Evolutionary conservation across 92 coral and sea anemone genomes (phyloP), one percentile per base, ranked within the genome.

Genomic region (Phymanthus crucifer): DNA sequence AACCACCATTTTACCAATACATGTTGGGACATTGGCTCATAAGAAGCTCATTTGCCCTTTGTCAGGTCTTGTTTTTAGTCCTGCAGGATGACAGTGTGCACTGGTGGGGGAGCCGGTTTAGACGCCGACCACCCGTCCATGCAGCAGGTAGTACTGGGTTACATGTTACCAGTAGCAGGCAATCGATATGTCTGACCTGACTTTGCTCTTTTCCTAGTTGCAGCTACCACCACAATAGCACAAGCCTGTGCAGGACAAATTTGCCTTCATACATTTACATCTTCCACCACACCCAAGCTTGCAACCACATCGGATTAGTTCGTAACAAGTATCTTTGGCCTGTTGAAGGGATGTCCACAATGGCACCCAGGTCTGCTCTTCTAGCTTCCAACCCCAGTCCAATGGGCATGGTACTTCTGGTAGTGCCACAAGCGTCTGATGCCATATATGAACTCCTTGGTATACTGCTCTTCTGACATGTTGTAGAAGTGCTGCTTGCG

Each of bases 231-330:
- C 84, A 76, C 93, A 82, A 40, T 89, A 75, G 82, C 93, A 89
- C 36, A 86, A 90, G 40, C 93, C 83, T 38, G 90, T 78, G 85
- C 90, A 86, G 52, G 37, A 73, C 83, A 89, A 72, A 57, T 78
- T 74, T 37, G 85, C 94, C 79, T 87, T 83, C 83, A 66, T 75
- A 74, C 93, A 83, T 70, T 90, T 90, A 78, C 89, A 87, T 47
- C 89, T 71, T 69, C 94, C 90, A n/a, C 78, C 54, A 65, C 94
- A 91, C 40, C 71, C 52, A 56, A 81, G 77, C 76, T 83, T 84
- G 73, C 85, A 83, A 18, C 94, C 86, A 72, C 93, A 90, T 56
- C 74, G 64, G 82, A 86, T 86, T 46, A 54, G 88, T 76, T 86
- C 83, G n/a, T n/a, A n/a, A n/a, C n/a, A n/a, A n/a, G n/a, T n/a